Evolutionary conservation across 1,140 invertebrate genomes (phyloP).

Genomic region (Pararge aegeria): DNA sequence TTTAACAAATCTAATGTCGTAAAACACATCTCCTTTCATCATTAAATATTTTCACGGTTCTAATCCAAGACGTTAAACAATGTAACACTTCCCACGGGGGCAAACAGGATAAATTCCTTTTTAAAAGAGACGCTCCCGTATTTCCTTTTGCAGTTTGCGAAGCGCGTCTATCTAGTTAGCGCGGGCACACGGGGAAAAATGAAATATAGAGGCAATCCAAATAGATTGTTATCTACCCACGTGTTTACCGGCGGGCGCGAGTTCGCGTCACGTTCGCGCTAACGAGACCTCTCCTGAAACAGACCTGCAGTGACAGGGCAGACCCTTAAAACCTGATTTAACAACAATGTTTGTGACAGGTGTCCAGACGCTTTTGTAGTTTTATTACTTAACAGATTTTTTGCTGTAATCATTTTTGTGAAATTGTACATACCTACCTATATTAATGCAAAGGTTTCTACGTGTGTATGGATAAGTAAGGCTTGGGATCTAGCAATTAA

Average conservation of each 20-base stretch:
- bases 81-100: slow-evolving; percentile 21
- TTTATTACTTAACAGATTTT: slow-evolving; percentile 2
- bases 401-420: slow-evolving; percentile 4
- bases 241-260: slow-evolving; percentile 71
- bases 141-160: slow-evolving; percentile 56
- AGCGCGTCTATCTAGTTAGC: slow-evolving; percentile 74
- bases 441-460: too few relatives aligned
- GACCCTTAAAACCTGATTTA: slow-evolving; percentile 55
- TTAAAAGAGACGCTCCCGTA: slow-evolving; percentile 62
- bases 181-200: slow-evolving; percentile 72
- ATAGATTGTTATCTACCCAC: slow-evolving; percentile 80
- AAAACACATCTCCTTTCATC: slow-evolving; percentile 9
- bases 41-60: slow-evolving; percentile 14
- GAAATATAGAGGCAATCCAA: slow-evolving; percentile 80
- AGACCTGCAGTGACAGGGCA: slow-evolving; percentile 48
- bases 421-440: too few relatives aligned
- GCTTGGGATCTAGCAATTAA: too few relatives aligned
- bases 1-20: too few relatives aligned
- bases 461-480: too few relatives aligned
- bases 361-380: slow-evolving; percentile 37
- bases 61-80: slow-evolving; percentile 28
- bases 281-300: slow-evolving; percentile 64
- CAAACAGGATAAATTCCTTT: slow-evolving; percentile 34
- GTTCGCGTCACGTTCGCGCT: slow-evolving; percentile 70
- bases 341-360: slow-evolving; percentile 64